Evolutionary conservation across 2,888 invertebrate species (phyloP).

Genomic region (Tipula unca): DNA sequence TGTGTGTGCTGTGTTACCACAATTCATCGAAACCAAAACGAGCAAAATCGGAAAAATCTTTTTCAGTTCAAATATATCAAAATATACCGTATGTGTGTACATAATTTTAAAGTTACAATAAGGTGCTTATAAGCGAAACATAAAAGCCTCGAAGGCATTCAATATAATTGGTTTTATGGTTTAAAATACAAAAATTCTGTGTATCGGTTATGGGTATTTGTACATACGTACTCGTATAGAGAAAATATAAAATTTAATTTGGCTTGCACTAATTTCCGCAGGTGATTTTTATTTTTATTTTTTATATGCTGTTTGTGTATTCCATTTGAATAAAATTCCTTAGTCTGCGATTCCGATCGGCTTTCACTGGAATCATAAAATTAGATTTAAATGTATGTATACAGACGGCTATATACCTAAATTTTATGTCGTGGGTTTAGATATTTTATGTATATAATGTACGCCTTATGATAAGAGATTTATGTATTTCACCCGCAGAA

Average conservation of each 20-base stretch:
- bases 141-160: neutral
- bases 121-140: neutral
- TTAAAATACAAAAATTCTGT: neutral
- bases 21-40: neutral
- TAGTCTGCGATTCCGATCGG: neutral
- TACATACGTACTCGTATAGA: neutral
- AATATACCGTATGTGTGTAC: neutral
- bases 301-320: neutral
- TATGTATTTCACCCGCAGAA: neutral
- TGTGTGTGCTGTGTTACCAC: neutral
- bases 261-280: neutral
- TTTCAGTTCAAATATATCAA: neutral
- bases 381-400: neutral
- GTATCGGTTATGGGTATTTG: neutral
- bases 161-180: neutral
- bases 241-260: neutral
- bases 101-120: neutral
- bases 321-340: neutral
- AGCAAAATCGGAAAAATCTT: neutral
- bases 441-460: neutral
- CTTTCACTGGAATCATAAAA: neutral
- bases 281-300: neutral
- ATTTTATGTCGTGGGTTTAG: neutral
- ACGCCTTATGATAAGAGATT: neutral
- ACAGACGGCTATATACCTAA: neutral